These are phyloP conservation scores for Thecophora atra DNA, from an alignment of 2,888 invertebrate species.

Conservation along the genomic window DNA sequence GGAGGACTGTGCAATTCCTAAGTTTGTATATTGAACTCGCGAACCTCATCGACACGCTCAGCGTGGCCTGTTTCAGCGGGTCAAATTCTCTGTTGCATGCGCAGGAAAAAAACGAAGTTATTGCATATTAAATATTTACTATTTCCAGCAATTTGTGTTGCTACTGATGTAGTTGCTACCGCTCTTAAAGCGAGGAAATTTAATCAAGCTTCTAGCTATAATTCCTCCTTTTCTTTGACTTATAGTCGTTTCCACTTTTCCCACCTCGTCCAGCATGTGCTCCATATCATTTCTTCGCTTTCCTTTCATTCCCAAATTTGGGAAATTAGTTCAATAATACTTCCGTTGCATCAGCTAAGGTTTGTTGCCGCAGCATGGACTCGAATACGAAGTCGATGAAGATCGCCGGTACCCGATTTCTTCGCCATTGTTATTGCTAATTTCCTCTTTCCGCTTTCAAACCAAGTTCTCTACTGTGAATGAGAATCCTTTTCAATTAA, in stretches of 20 bases:
- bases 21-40: no score
- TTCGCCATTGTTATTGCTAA: background rate
- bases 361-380: background rate
- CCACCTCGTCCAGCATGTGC: background rate
- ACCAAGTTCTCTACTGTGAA: slow-evolving; percentile 7
- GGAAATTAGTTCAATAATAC: slow-evolving; percentile 47
- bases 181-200: slow-evolving; percentile 6
- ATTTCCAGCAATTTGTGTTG: background rate
- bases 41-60: no score
- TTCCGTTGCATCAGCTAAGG: background rate
- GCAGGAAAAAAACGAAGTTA: no score
- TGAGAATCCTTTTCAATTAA: slow-evolving; percentile 48
- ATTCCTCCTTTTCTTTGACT: slow-evolving; percentile 9
- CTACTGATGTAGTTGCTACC: background rate
- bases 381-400: background rate
- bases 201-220: slow-evolving; percentile 32
- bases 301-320: slow-evolving; percentile 45
- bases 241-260: slow-evolving; percentile 28
- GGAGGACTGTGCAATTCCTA: no score
- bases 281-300: slow-evolving; percentile 8
- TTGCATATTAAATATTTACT: background rate
- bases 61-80: no score
- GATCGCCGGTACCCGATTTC: background rate
- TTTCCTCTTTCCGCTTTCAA: background rate
- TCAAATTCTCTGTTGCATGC: no score